Conservation (phyloP, 2,888 invertebrate species). For the Tinea semifulvella region DNA sequence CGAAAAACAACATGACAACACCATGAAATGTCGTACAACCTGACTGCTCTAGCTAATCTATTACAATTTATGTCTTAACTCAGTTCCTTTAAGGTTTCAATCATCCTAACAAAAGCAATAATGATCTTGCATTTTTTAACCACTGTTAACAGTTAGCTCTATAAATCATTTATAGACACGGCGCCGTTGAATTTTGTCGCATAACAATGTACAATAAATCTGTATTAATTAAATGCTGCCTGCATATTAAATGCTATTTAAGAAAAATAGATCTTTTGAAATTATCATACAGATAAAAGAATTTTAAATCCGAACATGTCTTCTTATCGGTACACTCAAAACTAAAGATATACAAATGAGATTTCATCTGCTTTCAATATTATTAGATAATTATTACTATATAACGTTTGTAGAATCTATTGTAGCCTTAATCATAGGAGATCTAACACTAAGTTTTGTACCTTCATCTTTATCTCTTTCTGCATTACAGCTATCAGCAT, state of each 20-base stretch:
- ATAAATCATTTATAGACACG: slow-evolving; percentile 55
- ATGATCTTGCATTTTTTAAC: slow-evolving; percentile 46
- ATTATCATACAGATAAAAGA: no score
- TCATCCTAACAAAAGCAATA: slow-evolving; percentile 15
- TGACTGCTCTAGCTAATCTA: background rate
- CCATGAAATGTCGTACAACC: slow-evolving; percentile 26
- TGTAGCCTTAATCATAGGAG: no score
- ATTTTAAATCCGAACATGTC: background rate
- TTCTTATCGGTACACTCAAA: background rate
- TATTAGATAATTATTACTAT: no score
- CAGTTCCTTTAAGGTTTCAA: background rate
- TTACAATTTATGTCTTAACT: slow-evolving; percentile 1
- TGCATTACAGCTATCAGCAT: no score
- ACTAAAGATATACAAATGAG: background rate
- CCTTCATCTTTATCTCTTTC: no score
- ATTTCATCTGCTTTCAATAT: no score
- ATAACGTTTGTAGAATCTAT: no score
- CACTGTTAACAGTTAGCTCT: slow-evolving; percentile 44
- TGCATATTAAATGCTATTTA: slow-evolving; percentile 6
- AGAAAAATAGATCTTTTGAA: no score
- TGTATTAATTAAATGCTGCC: slow-evolving; percentile 21
- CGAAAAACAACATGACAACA: slow-evolving; percentile 53
- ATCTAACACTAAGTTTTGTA: no score
- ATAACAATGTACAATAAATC: slow-evolving; percentile 45
- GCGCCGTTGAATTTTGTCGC: slow-evolving; percentile 46